Evolutionary conservation across 2,797 vertebrate genomes (phyloP).

Genomic region (Telmatherina bonti): DNA sequence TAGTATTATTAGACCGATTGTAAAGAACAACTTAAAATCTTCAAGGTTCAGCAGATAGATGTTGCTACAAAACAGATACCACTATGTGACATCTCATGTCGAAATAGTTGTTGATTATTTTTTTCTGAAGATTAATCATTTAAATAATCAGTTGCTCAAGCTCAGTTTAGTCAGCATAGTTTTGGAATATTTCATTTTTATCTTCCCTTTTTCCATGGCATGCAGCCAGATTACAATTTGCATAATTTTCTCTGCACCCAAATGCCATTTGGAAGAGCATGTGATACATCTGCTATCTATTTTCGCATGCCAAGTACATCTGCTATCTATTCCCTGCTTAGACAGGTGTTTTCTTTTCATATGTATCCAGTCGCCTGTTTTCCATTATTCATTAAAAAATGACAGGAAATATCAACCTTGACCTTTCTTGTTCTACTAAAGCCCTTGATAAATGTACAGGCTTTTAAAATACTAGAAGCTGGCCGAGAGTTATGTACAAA

Average conservation of each 20-base stretch:
- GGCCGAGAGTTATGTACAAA: slow-evolving; percentile 42
- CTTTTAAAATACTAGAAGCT: slow-evolving; percentile 41
- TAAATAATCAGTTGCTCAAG: neutral
- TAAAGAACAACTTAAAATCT: neutral
- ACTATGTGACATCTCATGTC: neutral
- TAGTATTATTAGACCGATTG: neutral
- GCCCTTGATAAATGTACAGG: slow-evolving; percentile 42
- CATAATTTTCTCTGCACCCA: slow-evolving; percentile 4
- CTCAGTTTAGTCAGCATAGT: neutral
- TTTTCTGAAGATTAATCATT: neutral
- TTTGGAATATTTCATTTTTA: neutral
- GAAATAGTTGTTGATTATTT: neutral
- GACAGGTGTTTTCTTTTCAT: slow-evolving; percentile 26
- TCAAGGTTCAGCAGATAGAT: neutral
- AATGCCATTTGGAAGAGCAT: slow-evolving; percentile 11
- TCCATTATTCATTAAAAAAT: slow-evolving; percentile 23
- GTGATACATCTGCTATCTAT: slow-evolving; percentile 13
- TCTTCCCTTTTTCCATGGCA: neutral
- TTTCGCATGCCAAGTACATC: slow-evolving; percentile 11
- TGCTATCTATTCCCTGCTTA: slow-evolving; percentile 28
- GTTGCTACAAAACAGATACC: too few relatives aligned
- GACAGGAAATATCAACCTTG: slow-evolving; percentile 41
- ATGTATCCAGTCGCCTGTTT: slow-evolving; percentile 33
- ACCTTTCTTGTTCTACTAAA: slow-evolving; percentile 42
- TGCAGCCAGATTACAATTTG: neutral